Evolutionary conservation across 1,140 invertebrate genomes (phyloP), one percentile per base, ranked within the genome.

Genomic region (Drosophila sproati): DNA sequence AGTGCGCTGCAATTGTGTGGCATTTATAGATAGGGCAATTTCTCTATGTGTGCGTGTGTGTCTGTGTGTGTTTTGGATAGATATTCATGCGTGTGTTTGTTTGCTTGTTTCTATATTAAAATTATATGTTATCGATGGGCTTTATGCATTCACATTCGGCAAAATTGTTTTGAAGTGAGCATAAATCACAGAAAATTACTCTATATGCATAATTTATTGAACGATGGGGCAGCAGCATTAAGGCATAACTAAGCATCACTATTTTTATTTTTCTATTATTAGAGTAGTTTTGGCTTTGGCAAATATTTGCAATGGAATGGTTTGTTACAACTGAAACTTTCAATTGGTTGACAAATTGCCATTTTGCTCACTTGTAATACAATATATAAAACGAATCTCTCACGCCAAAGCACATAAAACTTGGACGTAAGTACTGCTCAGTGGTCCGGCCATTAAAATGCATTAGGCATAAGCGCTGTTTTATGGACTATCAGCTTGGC

Each of bases 101-200:
- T 62, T 55, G 28, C 20, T 41, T 52, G 47, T 61, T 78, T 77
- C 61, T 75, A 59, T 73, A 76, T 82, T 76, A 73, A 87, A 87
- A 87, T 86, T 75, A 82, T 87, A 76, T 76, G 67, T 66, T 72
- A 78, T 86, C 79, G 82, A 76, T 70, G 77, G 52, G 52, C 59
- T 79, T 57, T 66, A 62, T 78, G 62, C 39, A 41, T 61, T 69
- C 29, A 31, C 48, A 43, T 54, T 35, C 29, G 37, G 66, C 72
- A 82, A 86, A 86, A 20, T 86, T 86, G 82, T 87, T 87, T 82
- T 82, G 55, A 67, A 73, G 75, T 73, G 63, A 60, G 72, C 82
- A 86, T 86, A 86, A 86, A 86, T 86, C 82, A 86, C 78, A 75
- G 60, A 82, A 82, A 82, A 87, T 86, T 86, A 64, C 77, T 72